A percentile compares a stretch with the other conserved stretches of the same genome.
Evolutionary conservation across 2,888 invertebrate genomes (phyloP).

Genomic region (Malthinus flaveolus): DNA sequence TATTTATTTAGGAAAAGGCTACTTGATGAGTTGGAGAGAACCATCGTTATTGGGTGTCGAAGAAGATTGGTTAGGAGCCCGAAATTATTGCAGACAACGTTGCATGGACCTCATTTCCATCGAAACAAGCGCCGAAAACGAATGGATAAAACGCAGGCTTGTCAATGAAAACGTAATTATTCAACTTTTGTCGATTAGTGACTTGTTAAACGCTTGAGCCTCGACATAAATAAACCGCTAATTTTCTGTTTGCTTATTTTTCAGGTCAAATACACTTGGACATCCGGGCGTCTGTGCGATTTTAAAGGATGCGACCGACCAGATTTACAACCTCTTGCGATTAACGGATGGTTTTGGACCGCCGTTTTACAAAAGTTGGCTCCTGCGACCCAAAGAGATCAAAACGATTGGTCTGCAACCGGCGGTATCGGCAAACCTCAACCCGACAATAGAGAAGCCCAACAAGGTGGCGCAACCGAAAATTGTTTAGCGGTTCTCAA

Average conservation of each 20-base stretch:
- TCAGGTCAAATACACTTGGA: conserved; percentile 88
- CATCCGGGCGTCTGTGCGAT: conserved; percentile 86
- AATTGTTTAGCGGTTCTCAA: conserved; percentile 85
- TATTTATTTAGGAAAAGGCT: conserved; percentile 65
- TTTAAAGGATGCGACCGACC: conserved; percentile 88
- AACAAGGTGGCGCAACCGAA: conserved; percentile 82
- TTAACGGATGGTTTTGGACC: conserved; percentile 94
- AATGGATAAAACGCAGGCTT: conserved; percentile 81
- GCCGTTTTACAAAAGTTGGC: conserved; percentile 84
- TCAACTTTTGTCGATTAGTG: too few relatives aligned
- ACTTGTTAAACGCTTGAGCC: too few relatives aligned
- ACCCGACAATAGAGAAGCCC: conserved; percentile 82
- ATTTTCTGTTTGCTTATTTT: conserved; percentile 12
- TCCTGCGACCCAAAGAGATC: conserved; percentile 77
- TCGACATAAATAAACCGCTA: neutral
- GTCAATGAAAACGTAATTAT: conserved; percentile 73
- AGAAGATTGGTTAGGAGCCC: conserved; percentile 81
- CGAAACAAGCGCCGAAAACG: conserved; percentile 85
- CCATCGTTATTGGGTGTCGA: conserved; percentile 73
- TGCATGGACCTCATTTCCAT: conserved; percentile 89
- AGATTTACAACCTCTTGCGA: conserved; percentile 76
- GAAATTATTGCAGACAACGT: conserved; percentile 84
- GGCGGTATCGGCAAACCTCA: conserved; percentile 87
- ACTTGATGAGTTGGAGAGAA: conserved; percentile 88
- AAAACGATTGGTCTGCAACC: conserved; percentile 86